Evolutionary conservation across 2,113 vertebrate species (phyloP).

Genomic region (Cebidichthys violaceus): DNA sequence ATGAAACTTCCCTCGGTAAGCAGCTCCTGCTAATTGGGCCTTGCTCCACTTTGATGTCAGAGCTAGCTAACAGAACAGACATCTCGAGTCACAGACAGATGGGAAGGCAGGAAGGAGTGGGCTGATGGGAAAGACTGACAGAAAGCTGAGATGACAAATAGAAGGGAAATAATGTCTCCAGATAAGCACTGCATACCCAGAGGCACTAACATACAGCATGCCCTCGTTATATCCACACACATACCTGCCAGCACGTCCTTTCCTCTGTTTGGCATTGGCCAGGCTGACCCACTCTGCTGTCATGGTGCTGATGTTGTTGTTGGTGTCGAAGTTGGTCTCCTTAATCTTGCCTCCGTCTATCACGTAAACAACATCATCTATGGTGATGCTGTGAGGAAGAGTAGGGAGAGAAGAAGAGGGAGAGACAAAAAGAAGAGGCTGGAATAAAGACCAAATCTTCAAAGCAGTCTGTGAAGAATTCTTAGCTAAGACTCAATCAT

Average conservation of each 20-base stretch:
- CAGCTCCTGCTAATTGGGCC: conserved; percentile 66
- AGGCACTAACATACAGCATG: not conserved
- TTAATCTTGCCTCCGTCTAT: conserved; percentile 99
- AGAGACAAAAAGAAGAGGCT: not conserved
- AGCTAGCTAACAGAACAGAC: conserved; percentile 43
- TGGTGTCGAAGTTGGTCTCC: conserved; percentile 96
- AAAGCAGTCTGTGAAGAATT: conserved; percentile 47
- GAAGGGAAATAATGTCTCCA: conserved; percentile 24
- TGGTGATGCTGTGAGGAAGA: conserved; percentile 90
- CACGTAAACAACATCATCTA: conserved; percentile 96
- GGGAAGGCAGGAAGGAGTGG: conserved; percentile 14
- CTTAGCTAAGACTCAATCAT: conserved; percentile 12
- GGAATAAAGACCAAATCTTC: conserved; percentile 42
- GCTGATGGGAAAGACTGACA: conserved; percentile 5
- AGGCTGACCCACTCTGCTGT: conserved; percentile 97
- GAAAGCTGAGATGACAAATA: conserved; percentile 36
- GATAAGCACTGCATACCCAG: conserved; percentile 5
- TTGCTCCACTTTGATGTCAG: conserved; percentile 58
- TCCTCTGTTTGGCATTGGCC: conserved; percentile 97
- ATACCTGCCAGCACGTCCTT: conserved; percentile 95
- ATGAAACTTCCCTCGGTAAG: conserved; percentile 48
- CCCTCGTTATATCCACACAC: conserved; percentile 19
- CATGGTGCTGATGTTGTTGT: conserved; percentile 99
- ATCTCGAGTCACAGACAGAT: conserved; percentile 40
- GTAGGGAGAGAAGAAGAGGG: not conserved